A percentile compares a stretch with the other conserved stretches of the same genome.
Conservation (phyloP, 2,113 vertebrate genomes). For the Osmerus mordax region DNA sequence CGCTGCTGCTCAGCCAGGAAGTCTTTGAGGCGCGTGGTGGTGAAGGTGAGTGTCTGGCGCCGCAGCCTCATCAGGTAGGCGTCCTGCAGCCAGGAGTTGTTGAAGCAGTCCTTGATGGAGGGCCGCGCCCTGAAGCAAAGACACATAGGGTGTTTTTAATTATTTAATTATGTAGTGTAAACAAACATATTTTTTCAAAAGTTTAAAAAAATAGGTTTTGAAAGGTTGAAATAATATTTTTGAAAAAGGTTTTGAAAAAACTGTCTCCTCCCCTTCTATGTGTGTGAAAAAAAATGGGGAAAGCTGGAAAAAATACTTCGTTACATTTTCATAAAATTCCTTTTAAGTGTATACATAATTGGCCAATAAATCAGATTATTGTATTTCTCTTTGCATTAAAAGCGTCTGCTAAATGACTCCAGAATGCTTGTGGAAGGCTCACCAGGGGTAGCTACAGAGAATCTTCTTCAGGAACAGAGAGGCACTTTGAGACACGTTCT, state of each 20-base stretch:
- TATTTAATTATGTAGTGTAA: too few relatives aligned
- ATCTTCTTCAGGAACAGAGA: conserved; percentile 95
- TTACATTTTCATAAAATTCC: background rate
- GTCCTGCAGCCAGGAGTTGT: conserved; percentile 94
- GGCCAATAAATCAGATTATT: background rate
- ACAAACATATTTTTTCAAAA: too few relatives aligned
- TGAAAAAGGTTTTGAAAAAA: too few relatives aligned
- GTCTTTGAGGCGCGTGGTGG: conserved; percentile 93
- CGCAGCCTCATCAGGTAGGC: conserved; percentile 96
- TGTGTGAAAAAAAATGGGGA: too few relatives aligned
- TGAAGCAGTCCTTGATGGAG: conserved; percentile 90
- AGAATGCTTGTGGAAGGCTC: conserved; percentile 46
- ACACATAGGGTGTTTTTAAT: too few relatives aligned
- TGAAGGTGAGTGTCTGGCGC: conserved; percentile 95
- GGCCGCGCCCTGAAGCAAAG: conserved; percentile 84
- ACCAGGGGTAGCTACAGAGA: conserved; percentile 93
- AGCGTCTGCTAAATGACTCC: too few relatives aligned
- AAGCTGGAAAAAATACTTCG: too few relatives aligned
- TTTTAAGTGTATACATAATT: background rate
- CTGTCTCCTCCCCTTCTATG: too few relatives aligned
- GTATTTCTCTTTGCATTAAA: too few relatives aligned
- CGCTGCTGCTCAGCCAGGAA: conserved; percentile 90
- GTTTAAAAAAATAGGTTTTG: too few relatives aligned
- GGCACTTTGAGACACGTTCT: conserved; percentile 95
- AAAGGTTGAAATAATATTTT: too few relatives aligned